Base-by-base conservation (phyloP, 2,113 vertebrate species). In the Corydoras sp. region DNA sequence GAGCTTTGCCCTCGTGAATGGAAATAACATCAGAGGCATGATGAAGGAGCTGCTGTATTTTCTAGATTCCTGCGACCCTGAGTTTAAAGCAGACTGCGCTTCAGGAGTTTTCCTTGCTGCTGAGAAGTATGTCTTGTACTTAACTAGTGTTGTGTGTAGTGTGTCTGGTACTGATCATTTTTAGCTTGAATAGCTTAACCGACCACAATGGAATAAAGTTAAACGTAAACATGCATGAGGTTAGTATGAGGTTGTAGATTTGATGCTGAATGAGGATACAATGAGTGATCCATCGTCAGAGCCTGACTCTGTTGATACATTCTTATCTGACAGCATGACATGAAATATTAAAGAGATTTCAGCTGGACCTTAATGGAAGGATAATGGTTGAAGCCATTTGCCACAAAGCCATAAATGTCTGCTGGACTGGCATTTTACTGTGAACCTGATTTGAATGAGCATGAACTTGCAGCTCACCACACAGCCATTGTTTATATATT, bases 31-130 rank as follows among this genome's bases (percentile, higher is more conserved):
- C 62, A 90, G 97, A 84, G 97, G 97, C 74, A 99, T 99, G 97
- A 99, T 99, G 97, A 99, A 99, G 84, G 97, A 99, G 82, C 88
- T 99, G 77, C 92, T 99, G 67, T 97, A 98, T 89, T 99, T 99
- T 85, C 86, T 99, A 83, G 97, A 99, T 86, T 98, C 95, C 4
- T 99, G 97, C 86, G 97, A 99, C 85, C 94, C 96, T 12, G 97
- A 99, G 80, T 99, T 99, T 89, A 99, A 99, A 87, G 94, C 97
- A 13, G 97, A 99, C 81, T 99, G 97, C 82, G 96, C 97, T 72
- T 99, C 97, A 35, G 96, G 97, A 83, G 93, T 99, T 85, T 99
- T 99, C 85, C 91, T 98, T 83, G 93, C 96, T 80, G 97, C 96
- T 82, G 97, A 99, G 83, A 99, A 99, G 97, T 99, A 95, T 81